These are phyloP conservation scores for Catharus bicknelli DNA, from an alignment of 2,113 vertebrate genomes.

Conservation along the genomic window DNA sequence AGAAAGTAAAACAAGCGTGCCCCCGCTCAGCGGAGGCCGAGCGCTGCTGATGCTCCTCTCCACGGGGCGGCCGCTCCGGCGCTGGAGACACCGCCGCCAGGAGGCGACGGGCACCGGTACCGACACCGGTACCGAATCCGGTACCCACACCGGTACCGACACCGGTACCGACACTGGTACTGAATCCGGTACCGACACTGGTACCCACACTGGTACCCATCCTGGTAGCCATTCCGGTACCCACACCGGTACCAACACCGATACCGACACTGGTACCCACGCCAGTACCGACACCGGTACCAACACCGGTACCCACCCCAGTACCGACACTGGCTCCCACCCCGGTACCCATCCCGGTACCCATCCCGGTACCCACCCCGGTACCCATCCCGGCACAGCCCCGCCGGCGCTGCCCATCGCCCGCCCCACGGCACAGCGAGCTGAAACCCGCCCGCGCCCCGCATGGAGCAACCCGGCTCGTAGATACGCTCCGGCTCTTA, in stretches of 20 bases:
- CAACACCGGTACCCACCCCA: too few species aligned
- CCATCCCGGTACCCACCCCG: background rate
- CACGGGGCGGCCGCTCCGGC: background rate
- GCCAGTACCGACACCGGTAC: too few species aligned
- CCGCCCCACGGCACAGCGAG: background rate
- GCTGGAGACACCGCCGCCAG: slow-evolving; percentile 3
- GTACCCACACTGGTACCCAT: too few species aligned
- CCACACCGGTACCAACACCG: too few species aligned
- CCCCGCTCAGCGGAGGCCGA: background rate
- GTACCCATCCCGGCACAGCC: background rate
- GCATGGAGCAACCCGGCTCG: background rate
- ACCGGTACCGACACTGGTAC: background rate
- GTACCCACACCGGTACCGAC: background rate
- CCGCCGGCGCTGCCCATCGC: background rate
- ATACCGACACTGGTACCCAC: too few species aligned
- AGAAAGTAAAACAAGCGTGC: rapidly evolving
- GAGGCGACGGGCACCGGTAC: slow-evolving; percentile 1
- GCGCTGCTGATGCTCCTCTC: background rate
- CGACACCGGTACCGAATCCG: too few species aligned
- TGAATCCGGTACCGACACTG: too few species aligned
- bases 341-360: background rate
- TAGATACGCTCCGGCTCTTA: background rate
- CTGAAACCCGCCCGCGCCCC: background rate
- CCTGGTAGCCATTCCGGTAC: too few species aligned
- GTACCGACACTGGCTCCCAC: too few species aligned